Percentiles rank a stretch among this genome's conserved stretches.
Evolutionary conservation across 2,888 invertebrate species (phyloP).

Genomic region (Brassicogethes aeneus): DNA sequence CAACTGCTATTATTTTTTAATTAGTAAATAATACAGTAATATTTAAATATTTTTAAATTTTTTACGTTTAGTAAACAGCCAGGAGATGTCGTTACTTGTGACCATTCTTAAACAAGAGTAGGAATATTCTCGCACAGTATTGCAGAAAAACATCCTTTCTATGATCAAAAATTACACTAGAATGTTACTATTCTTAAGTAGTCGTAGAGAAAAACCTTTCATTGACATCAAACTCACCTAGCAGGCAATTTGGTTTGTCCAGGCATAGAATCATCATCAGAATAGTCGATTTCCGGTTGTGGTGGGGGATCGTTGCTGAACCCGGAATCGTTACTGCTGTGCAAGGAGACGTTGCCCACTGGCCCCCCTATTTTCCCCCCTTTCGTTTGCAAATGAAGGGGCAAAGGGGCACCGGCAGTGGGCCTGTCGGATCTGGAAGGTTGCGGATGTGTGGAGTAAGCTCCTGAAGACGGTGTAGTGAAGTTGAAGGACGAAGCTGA

Average conservation of each 20-base stretch:
- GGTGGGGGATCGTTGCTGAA: constrained; percentile 83
- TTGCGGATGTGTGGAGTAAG: constrained; percentile 39
- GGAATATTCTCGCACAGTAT: no score
- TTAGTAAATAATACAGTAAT: no score
- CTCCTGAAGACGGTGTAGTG: constrained; percentile 33
- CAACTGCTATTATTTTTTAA: no score
- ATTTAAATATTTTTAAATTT: no score
- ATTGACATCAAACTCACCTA: constrained; percentile 40
- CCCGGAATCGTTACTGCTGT: constrained; percentile 87
- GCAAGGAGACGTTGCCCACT: constrained; percentile 68
- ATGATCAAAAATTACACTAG: no score
- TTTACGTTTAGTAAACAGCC: no score
- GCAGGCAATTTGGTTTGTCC: constrained; percentile 50
- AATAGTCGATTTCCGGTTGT: constrained; percentile 84
- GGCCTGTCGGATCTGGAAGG: constrained; percentile 33
- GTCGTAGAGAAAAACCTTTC: no score
- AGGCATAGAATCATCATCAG: constrained; percentile 71
- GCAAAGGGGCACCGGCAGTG: constrained; percentile 36
- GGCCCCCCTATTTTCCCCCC: constrained; percentile 38
- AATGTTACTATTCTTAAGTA: no score
- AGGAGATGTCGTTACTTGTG: no score
- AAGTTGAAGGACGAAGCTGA: constrained; percentile 49
- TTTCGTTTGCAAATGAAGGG: constrained; percentile 33
- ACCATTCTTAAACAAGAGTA: no score
- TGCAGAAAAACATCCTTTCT: no score